Evolutionary conservation across 2,113 vertebrate genomes (phyloP).

Genomic region (Neofelis nebulosa): DNA sequence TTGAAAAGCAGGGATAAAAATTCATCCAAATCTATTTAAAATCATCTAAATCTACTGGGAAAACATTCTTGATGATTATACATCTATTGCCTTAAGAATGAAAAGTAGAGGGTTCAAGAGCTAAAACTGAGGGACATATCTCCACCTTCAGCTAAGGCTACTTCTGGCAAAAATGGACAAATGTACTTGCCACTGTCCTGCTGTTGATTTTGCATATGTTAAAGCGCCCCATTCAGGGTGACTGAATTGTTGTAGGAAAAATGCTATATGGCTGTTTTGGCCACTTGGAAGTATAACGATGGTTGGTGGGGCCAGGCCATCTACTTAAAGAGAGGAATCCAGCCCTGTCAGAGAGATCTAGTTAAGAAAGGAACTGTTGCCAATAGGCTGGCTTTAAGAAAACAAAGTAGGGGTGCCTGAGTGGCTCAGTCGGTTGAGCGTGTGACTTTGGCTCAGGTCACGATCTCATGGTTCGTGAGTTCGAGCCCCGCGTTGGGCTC

Average conservation of each 20-base stretch:
- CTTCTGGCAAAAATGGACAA: not conserved
- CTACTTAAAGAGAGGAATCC: not conserved
- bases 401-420: not conserved
- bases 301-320: not conserved
- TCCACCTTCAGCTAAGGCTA: not conserved
- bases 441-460: no score
- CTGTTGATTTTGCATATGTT: not conserved
- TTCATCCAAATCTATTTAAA: constrained; percentile 1
- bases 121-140: constrained; percentile 19
- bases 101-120: constrained; percentile 30
- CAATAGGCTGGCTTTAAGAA: not conserved
- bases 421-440: no score
- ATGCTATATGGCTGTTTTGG: not conserved
- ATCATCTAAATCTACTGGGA: not conserved
- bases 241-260: not conserved
- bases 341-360: not conserved
- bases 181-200: not conserved
- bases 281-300: not conserved
- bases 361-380: not conserved
- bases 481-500: no score
- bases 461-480: accelerated
- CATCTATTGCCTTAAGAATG: not conserved
- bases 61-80: not conserved
- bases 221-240: not conserved
- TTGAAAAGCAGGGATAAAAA: not conserved